Conservation (phyloP, 1,140 invertebrate species). For the Drosophila ohnishii region DNA sequence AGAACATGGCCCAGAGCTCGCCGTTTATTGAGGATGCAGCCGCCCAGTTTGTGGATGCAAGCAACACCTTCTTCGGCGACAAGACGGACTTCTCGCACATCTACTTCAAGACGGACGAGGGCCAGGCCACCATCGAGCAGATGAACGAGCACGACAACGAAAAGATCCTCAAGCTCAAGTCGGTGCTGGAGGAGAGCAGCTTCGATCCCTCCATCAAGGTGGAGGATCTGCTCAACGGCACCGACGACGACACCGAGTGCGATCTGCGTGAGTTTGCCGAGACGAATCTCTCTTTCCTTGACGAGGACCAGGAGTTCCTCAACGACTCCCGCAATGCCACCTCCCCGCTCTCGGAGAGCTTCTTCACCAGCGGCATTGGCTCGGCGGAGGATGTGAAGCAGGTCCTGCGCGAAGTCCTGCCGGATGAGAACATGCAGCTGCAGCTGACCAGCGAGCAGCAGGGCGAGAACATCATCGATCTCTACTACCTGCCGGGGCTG, state of each 20-base stretch:
- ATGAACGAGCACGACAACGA: conserved; percentile 83
- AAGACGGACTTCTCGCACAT: conserved; percentile 75
- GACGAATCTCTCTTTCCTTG: conserved; percentile 79
- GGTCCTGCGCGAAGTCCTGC: conserved; percentile 90
- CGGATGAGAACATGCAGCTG: conserved; percentile 86
- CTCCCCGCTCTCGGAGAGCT: conserved; percentile 90
- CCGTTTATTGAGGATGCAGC: conserved; percentile 81
- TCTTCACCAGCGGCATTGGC: conserved; percentile 93
- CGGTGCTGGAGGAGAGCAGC: conserved; percentile 75
- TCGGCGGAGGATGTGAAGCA: conserved; percentile 92
- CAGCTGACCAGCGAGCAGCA: conserved; percentile 69
- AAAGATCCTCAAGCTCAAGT: conserved; percentile 84
- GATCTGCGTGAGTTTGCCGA: conserved; percentile 80
- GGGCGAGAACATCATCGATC: conserved; percentile 79
- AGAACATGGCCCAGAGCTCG: conserved; percentile 85
- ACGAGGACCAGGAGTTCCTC: conserved; percentile 83
- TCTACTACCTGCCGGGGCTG: conserved; percentile 79
- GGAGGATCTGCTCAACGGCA: conserved; percentile 73
- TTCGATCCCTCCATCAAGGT: conserved; percentile 78
- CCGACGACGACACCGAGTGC: conserved; percentile 70
- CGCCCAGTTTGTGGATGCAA: conserved; percentile 75
- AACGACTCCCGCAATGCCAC: conserved; percentile 87
- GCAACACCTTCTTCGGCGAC: conserved; percentile 77
- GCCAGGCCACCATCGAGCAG: conserved; percentile 46
- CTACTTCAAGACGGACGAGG: conserved; percentile 68